A percentile compares a stretch with the other conserved stretches of the same genome.
These are phyloP conservation scores for Caretta caretta DNA, from an alignment of 2,113 vertebrate genomes.

Conservation along the genomic window DNA sequence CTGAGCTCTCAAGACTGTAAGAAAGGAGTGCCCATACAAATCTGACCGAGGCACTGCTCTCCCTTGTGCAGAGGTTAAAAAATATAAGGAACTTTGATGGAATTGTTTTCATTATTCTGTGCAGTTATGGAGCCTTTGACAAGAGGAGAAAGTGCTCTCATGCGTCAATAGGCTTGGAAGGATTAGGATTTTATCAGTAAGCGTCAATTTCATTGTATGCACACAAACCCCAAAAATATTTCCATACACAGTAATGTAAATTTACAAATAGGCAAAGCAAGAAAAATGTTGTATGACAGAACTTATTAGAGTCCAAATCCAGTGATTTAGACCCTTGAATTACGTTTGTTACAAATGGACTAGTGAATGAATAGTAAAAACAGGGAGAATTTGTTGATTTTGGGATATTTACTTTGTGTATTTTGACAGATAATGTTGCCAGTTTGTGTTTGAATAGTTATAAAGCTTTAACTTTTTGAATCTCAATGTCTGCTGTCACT, in stretches of 20 bases:
- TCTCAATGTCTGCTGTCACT: background rate
- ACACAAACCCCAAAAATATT: background rate
- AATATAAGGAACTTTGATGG: background rate
- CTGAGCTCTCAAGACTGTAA: background rate
- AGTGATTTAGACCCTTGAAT: background rate
- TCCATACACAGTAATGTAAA: background rate
- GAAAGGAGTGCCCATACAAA: background rate
- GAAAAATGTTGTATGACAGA: background rate
- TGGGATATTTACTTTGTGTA: background rate
- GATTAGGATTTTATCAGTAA: background rate
- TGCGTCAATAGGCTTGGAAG: background rate
- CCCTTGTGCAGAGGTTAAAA: background rate
- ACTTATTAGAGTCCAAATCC: background rate
- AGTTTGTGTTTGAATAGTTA: background rate
- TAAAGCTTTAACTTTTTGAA: background rate
- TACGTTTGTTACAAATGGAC: background rate
- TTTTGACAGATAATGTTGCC: background rate
- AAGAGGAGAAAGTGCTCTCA: background rate
- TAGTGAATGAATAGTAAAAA: background rate
- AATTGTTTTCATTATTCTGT: background rate
- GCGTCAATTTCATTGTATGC: background rate
- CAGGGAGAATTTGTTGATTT: background rate
- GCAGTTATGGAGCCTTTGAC: background rate
- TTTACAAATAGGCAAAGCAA: background rate
- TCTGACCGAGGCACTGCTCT: background rate